Evolutionary conservation across 2,113 vertebrate genomes (phyloP), one percentile per base, ranked within the genome.

Genomic region (Ochotona princeps): DNA sequence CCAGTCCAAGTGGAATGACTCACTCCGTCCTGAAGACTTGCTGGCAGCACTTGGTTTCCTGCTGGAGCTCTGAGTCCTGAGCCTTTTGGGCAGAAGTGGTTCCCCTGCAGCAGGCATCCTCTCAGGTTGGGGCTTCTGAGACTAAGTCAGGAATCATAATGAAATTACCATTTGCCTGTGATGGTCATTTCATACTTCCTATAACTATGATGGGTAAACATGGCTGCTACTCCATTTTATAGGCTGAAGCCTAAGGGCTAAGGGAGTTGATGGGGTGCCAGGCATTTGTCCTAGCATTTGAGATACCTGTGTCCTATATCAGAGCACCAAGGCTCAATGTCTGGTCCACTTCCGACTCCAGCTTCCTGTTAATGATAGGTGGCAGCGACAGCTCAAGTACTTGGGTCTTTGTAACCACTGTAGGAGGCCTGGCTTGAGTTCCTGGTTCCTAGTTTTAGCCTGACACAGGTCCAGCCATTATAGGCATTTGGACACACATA

Each of bases 91-190:
- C n/a, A 26, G 67, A 65, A 72, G 60, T 13, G 12, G 69, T 60
- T 12, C 11, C 6, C 38, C 21, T 0, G 1, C 1, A 23, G 9
- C 54, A 61, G 21, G 38, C 69, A 21, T 4, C 10, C 38, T 78
- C 44, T 74, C 32, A 57, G 25, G 12, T 7, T 15, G 20, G 0
- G 13, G 47, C 49, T 47, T 49, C 18, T 17, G 3, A 26, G n/a
- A 9, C 10, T 25, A 67, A 73, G 38, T 75, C 44, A 35, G 5
- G 44, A 76, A 57, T 47, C 4, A 54, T 82, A 12, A 44, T 30
- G 32, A 44, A 84, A 60, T 72, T 20, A 17, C 25, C 73, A 66
- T 73, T 25, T 75, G 54, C 44, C 13, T 28, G 10, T 3, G 28
- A 84, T 8, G 38, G 38, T 57, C 38, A 25, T 13, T 17, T 79